Base-by-base conservation (phyloP, 2,888 invertebrate genomes). In the Zhuqinia jingwanae region DNA sequence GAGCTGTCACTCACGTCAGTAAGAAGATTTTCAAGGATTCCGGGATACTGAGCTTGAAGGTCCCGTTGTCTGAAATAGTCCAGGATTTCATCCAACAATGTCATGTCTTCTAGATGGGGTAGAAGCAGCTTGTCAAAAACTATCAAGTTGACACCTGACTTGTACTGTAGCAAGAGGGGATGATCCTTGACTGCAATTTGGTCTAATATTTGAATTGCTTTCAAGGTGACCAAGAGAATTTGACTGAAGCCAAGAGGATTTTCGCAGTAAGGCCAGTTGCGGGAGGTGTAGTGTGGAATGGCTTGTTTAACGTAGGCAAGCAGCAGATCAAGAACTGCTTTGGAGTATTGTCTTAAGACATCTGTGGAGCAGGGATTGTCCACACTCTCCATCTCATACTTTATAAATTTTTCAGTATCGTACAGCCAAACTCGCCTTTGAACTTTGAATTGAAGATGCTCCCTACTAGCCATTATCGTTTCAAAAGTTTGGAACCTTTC, bases 181-280 rank as follows among this genome's bases (percentile, higher is more conserved):
- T 47, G 65, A 15, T 47, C 36, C 17, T 15, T 45, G 0, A n/a
- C 20, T 1, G 80, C 80, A 6, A 45, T 45, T 56, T 60, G 17
- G 25, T 86, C 80, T 27, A 86, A 36, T 27, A 75, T n/a, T 15
- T 86, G 60, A 8, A 86, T 13, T 17, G 17, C 30, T 20, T 56
- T 65, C 2, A 86, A 30, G 10, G 20, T 25, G 0, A 17, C 42
- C 6, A 76, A 42, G 5, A 60, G 10, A 42, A 86, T 65, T 27
- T 75, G 63, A 58, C 86, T 81, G 20, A 63, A 60, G 8, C 76
- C 76, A 3, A 86, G 17, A 13, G 86, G 86, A 79, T 85, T 79
- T 47, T 47, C 85, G 8, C 30, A 5, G 0, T 30, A 36, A 8
- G 36, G 36, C 36, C 36, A 36, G 36, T 36, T 36, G 3, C 36